phyloP scores from a whole-genome alignment of 2,888 invertebrate species.

The Oscheius sp. region DNA sequence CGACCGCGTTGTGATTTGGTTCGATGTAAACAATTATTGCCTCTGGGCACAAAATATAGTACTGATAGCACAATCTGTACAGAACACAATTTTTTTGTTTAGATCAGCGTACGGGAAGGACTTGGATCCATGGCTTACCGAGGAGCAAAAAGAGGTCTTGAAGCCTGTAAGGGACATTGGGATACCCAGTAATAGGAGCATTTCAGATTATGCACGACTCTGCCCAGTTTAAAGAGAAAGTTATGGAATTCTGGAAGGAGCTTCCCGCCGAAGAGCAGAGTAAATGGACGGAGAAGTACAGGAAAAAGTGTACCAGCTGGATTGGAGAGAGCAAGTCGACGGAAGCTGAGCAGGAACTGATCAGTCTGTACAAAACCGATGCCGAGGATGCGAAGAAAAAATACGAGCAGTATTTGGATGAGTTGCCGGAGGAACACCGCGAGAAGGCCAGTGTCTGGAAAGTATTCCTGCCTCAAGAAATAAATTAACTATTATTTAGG shows the following conservation, averaged over 20 bases:
- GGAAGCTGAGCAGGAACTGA: slow-evolving; percentile 36
- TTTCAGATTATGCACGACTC: not conserved
- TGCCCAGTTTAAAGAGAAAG: slow-evolving; percentile 46
- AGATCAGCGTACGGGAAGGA: not conserved
- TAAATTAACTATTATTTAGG: not conserved
- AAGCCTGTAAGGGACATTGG: slow-evolving; percentile 27
- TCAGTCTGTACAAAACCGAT: slow-evolving; percentile 41
- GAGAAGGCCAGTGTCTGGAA: slow-evolving; percentile 48
- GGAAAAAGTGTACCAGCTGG: slow-evolving; percentile 52
- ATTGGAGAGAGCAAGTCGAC: slow-evolving; percentile 2
- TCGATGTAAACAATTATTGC: too few relatives aligned
- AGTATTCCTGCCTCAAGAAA: not conserved
- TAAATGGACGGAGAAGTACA: slow-evolving; percentile 55
- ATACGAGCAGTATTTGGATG: slow-evolving; percentile 51
- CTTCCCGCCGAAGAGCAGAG: slow-evolving; percentile 43
- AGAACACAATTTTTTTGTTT: too few relatives aligned
- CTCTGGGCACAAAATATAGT: too few relatives aligned
- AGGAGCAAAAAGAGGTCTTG: slow-evolving; percentile 45
- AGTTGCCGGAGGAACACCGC: slow-evolving; percentile 47
- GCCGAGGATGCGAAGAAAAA: slow-evolving; percentile 45
- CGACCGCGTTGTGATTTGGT: too few relatives aligned
- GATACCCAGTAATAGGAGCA: too few relatives aligned
- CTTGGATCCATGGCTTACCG: slow-evolving; percentile 42
- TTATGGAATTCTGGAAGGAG: slow-evolving; percentile 44
- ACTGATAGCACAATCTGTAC: too few relatives aligned